These are phyloP conservation scores for Pandion haliaetus DNA, from an alignment of 2,113 vertebrate genomes.

Conservation along the genomic window DNA sequence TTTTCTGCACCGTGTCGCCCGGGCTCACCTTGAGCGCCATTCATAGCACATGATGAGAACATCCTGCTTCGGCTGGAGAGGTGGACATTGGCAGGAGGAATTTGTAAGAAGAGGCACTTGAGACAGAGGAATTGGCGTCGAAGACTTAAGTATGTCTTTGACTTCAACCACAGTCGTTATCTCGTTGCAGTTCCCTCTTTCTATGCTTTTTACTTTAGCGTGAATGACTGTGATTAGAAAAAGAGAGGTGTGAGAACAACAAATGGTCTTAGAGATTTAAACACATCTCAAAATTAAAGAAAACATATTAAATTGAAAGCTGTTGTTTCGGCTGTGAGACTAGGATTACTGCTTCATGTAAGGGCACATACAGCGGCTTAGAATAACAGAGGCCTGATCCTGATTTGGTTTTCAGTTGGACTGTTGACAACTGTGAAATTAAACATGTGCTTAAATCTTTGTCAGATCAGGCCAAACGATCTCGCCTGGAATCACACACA, in stretches of 20 bases:
- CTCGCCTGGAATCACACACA: not conserved
- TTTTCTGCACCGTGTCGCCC: accelerated
- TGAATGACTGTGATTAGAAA: constrained; percentile 77
- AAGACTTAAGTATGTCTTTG: constrained; percentile 81
- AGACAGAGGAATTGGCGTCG: constrained; percentile 67
- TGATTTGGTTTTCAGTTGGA: not conserved
- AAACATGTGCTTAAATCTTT: not conserved
- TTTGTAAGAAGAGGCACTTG: constrained; percentile 82
- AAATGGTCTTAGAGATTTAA: not conserved
- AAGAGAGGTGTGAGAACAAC: not conserved
- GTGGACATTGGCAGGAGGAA: constrained; percentile 83
- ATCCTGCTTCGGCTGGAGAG: constrained; percentile 79
- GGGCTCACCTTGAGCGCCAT: constrained; percentile 75
- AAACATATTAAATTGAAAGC: not conserved
- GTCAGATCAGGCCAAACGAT: not conserved
- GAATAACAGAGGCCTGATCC: not conserved
- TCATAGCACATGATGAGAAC: constrained; percentile 85
- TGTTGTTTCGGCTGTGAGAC: not conserved
- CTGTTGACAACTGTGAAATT: constrained; percentile 32
- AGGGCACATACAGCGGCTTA: not conserved
- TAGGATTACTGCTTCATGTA: not conserved
- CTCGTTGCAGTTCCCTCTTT: constrained; percentile 80
- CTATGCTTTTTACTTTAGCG: constrained; percentile 79
- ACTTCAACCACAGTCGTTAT: constrained; percentile 81
- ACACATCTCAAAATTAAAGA: not conserved